Percentiles rank a stretch among this genome's conserved stretches.
Evolutionary conservation across 2,888 invertebrate species (phyloP).

Genomic region (Aquatica leii): DNA sequence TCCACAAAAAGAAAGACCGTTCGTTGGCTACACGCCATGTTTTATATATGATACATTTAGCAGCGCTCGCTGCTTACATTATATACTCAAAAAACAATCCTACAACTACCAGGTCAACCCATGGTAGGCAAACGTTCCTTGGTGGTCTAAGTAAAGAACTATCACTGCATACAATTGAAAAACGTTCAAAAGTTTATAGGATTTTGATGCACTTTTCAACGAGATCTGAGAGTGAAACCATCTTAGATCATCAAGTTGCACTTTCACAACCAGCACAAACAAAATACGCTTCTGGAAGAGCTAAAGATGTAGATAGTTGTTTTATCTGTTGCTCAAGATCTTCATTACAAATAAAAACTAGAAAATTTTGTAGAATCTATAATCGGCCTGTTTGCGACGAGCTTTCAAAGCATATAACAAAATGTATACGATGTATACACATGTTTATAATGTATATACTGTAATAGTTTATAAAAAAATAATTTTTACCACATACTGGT

Average conservation of each 20-base stretch:
- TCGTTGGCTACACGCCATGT: background rate
- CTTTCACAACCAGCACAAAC: too few relatives aligned
- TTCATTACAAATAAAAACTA: background rate
- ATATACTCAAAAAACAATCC: too few relatives aligned
- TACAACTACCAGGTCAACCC: background rate
- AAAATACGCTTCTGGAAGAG: too few relatives aligned
- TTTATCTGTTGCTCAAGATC: background rate
- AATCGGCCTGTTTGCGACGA: too few relatives aligned
- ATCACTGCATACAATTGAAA: background rate
- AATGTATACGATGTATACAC: background rate
- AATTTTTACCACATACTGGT: background rate
- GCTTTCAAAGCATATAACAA: background rate
- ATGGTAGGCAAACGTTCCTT: conserved; percentile 2
- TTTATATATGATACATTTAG: background rate
- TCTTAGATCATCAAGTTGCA: background rate
- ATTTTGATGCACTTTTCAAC: background rate
- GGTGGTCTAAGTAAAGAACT: background rate
- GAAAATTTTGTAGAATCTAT: background rate
- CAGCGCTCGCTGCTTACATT: background rate
- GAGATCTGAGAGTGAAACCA: conserved; percentile 1
- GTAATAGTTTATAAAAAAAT: background rate
- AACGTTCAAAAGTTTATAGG: background rate
- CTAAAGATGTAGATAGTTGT: background rate
- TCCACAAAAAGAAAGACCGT: background rate
- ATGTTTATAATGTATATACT: background rate